These are phyloP conservation scores for Drosophila demipolita DNA, from an alignment of 2,888 invertebrate species.

Conservation along the genomic window DNA sequence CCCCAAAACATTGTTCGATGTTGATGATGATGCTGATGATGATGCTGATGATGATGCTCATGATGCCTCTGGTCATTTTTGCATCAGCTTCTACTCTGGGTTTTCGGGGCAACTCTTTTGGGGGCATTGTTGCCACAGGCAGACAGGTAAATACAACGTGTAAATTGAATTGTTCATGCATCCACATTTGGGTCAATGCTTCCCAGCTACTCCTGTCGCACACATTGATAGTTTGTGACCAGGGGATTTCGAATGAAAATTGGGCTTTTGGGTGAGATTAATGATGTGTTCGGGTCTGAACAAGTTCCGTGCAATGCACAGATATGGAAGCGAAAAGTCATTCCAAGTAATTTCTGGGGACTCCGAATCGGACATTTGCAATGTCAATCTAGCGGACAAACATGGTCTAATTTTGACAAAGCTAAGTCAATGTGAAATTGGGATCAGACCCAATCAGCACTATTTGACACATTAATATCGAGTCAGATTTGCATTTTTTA, in stretches of 20 bases:
- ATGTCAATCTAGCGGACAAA: not conserved
- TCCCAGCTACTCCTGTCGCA: not conserved
- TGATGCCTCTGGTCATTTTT: slow-evolving; percentile 26
- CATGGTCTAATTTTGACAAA: not conserved
- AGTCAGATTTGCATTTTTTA: not conserved
- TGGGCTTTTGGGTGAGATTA: not conserved
- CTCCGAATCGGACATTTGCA: not conserved
- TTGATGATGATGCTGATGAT: not conserved
- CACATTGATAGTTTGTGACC: not conserved
- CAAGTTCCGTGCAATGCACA: not conserved
- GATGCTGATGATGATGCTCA: not conserved
- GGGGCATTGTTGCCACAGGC: slow-evolving; percentile 12
- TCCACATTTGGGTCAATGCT: slow-evolving; percentile 32
- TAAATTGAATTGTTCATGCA: slow-evolving; percentile 40
- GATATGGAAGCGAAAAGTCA: not conserved
- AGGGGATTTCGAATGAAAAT: not conserved
- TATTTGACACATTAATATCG: not conserved
- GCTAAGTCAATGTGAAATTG: not conserved
- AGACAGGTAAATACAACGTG: slow-evolving; percentile 22
- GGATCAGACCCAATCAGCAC: not conserved
- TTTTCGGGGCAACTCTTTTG: slow-evolving; percentile 1
- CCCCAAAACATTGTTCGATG: slow-evolving; percentile 11
- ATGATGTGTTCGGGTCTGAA: not conserved
- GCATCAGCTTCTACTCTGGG: slow-evolving; percentile 13
- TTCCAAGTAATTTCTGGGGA: not conserved